These are phyloP conservation scores for Dendropsophus ebraccatus DNA, from an alignment of 2,113 vertebrate genomes.

Conservation along the genomic window DNA sequence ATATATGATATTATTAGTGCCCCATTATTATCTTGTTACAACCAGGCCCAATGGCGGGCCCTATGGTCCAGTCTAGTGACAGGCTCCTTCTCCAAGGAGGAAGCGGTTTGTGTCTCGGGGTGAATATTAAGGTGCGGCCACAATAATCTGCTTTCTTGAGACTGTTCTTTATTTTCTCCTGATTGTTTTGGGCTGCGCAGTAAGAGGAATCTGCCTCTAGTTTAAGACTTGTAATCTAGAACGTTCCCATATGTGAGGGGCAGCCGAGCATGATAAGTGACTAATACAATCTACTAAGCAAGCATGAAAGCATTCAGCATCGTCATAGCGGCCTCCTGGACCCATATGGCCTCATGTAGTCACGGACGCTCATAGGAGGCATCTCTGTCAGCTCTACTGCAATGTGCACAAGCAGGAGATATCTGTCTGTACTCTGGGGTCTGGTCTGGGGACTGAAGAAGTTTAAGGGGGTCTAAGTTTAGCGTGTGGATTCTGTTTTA, in stretches of 20 bases:
- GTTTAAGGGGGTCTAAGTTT: too few relatives aligned
- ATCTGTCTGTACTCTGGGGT: too few relatives aligned
- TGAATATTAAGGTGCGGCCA: not conserved
- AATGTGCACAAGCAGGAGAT: too few relatives aligned
- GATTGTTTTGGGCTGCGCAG: constrained; percentile 23
- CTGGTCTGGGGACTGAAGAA: too few relatives aligned
- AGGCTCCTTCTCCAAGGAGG: not conserved
- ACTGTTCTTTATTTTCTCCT: constrained; percentile 4
- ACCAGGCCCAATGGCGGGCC: not conserved
- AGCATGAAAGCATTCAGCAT: constrained; percentile 16
- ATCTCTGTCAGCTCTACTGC: too few relatives aligned
- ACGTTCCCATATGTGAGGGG: constrained; percentile 33
- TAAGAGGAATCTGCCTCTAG: constrained; percentile 17
- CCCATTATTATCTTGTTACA: not conserved
- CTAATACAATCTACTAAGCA: constrained; percentile 34
- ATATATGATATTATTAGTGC: not conserved
- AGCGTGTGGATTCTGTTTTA: too few relatives aligned
- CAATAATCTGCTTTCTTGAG: constrained; percentile 12
- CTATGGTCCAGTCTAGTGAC: not conserved
- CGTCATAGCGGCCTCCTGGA: not conserved
- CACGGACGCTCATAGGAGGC: too few relatives aligned
- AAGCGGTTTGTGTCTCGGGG: not conserved
- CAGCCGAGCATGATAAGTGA: constrained; percentile 21
- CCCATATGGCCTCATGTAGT: too few relatives aligned
- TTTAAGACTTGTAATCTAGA: constrained; percentile 34